These are phyloP conservation scores for Caenorhabditis panamensis DNA, from an alignment of 2,888 invertebrate genomes.

Conservation along the genomic window DNA sequence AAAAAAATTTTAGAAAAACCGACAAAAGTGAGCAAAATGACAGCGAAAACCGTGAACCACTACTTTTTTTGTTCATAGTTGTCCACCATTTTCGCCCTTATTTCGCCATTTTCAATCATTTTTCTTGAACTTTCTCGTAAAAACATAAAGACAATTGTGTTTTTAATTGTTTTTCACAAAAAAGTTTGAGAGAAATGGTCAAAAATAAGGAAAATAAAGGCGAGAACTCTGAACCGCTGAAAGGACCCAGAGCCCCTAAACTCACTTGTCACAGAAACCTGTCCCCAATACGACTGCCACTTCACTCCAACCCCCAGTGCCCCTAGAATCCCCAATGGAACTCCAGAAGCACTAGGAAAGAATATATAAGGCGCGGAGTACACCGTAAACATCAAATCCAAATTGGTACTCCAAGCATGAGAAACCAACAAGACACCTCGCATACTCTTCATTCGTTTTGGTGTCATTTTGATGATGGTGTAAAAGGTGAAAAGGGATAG, in stretches of 20 bases:
- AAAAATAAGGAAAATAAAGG: too few relatives aligned
- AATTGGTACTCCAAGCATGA: slow-evolving; percentile 33
- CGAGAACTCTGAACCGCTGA: too few relatives aligned
- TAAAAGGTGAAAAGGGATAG: slow-evolving; percentile 34
- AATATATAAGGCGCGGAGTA: slow-evolving; percentile 20
- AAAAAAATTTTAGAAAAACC: too few relatives aligned
- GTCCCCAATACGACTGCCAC: slow-evolving; percentile 30
- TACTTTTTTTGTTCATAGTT: neutral
- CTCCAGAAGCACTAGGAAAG: slow-evolving; percentile 45
- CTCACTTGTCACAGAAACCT: slow-evolving; percentile 39
- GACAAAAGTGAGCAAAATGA: too few relatives aligned
- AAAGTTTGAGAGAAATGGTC: too few relatives aligned
- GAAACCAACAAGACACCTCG: slow-evolving; percentile 20
- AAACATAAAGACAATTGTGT: too few relatives aligned
- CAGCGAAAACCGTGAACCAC: too few relatives aligned
- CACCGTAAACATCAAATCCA: slow-evolving; percentile 45
- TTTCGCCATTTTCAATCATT: too few relatives aligned
- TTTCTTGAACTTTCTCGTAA: too few relatives aligned
- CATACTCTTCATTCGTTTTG: slow-evolving; percentile 39
- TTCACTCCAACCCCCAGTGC: slow-evolving; percentile 4
- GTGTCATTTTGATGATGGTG: slow-evolving; percentile 30
- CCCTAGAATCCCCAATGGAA: slow-evolving; percentile 24
- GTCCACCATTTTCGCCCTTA: too few relatives aligned
- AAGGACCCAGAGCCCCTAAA: too few relatives aligned
- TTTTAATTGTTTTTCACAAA: too few relatives aligned